Percentiles rank a stretch among this genome's conserved stretches.
Conservation (phyloP, 2,797 vertebrate species). For the Sternotherus odoratus region DNA sequence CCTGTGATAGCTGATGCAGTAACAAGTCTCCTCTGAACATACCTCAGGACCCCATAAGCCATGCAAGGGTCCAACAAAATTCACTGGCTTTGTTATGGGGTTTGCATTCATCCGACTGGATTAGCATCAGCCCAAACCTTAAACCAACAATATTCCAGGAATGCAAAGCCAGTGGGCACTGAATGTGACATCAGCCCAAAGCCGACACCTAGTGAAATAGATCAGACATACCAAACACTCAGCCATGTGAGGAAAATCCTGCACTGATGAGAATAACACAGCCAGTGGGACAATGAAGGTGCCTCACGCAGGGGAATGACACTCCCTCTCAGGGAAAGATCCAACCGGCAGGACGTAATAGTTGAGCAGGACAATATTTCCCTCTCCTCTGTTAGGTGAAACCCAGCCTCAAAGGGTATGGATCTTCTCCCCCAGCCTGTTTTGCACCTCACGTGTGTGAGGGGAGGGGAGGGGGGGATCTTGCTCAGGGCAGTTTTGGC, state of each 20-base stretch:
- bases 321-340: slow-evolving; percentile 18
- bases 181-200: neutral
- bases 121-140: neutral
- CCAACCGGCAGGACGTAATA: slow-evolving; percentile 6
- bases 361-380: neutral
- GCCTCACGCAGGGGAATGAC: neutral
- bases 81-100: neutral
- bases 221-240: neutral
- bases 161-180: neutral
- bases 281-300: slow-evolving; percentile 28
- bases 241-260: neutral
- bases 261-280: neutral
- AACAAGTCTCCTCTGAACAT: neutral
- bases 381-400: neutral
- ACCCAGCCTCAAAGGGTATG: slow-evolving; percentile 16
- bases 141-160: neutral
- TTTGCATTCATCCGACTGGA: neutral
- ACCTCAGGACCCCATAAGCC: neutral
- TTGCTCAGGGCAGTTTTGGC: neutral
- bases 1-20: neutral
- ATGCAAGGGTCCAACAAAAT: neutral
- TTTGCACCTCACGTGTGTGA: neutral
- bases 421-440: neutral
- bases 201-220: neutral
- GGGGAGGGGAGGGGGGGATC: neutral